Evolutionary conservation across 2,797 vertebrate genomes (phyloP).

Genomic region (Pteropus rufus): DNA sequence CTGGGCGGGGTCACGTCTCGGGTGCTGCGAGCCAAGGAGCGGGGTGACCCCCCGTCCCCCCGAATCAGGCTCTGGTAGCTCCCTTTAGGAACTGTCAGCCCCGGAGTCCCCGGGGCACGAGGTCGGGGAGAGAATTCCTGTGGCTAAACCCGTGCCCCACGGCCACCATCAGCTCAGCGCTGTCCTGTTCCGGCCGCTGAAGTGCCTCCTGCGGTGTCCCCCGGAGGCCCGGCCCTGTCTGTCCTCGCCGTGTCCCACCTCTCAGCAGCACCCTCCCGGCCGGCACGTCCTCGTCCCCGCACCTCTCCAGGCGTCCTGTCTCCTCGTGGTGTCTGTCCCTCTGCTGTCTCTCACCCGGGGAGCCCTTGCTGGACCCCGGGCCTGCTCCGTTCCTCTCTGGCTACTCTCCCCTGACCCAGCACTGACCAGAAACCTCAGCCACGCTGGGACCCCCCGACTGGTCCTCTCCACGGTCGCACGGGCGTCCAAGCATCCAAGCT

Average conservation of each 20-base stretch:
- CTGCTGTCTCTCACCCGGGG: not conserved
- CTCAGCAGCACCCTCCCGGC: accelerated
- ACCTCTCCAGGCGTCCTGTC: not conserved
- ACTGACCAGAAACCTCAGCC: not conserved
- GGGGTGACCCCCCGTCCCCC: too few species aligned
- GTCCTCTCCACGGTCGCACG: not conserved
- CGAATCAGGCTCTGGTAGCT: accelerated
- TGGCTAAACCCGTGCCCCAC: not conserved
- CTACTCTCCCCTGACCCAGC: not conserved
- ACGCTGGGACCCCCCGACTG: accelerated
- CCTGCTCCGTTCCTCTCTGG: too few species aligned
- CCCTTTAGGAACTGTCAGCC: not conserved
- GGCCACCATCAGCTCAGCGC: accelerated
- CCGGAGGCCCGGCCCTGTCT: not conserved
- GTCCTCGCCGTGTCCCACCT: accelerated
- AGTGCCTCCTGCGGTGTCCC: not conserved
- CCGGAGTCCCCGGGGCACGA: accelerated
- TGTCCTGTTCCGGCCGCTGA: not conserved
- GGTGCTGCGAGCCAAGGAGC: accelerated
- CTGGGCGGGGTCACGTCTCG: not conserved
- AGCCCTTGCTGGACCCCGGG: not conserved
- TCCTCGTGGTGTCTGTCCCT: too few species aligned
- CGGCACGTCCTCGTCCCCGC: accelerated
- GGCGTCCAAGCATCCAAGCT: too few species aligned
- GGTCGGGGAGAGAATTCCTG: not conserved